phyloP scores from a whole-genome alignment of 1,140 invertebrate genomes.

The Diuraphis noxia region DNA sequence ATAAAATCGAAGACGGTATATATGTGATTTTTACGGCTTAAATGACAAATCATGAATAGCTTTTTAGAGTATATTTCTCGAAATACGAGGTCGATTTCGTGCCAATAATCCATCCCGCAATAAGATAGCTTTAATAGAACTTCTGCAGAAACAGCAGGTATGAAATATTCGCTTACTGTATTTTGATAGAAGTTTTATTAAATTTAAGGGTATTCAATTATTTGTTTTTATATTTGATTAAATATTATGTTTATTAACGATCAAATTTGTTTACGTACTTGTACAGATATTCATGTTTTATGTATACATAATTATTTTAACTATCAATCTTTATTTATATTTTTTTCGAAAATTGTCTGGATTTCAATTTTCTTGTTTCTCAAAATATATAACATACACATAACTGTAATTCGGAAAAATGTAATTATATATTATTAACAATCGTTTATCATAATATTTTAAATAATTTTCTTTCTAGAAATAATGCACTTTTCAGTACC shows the following conservation, averaged over 20 bases:
- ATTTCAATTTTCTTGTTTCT: background rate
- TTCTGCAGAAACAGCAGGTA: background rate
- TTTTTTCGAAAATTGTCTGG: background rate
- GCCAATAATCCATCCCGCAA: background rate
- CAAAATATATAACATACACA: background rate
- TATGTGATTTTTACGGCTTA: conserved; percentile 38
- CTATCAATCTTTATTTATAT: too few relatives aligned
- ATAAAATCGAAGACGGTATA: background rate
- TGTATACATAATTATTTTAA: background rate
- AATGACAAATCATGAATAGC: conserved; percentile 19
- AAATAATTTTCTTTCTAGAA: background rate
- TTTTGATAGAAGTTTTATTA: background rate
- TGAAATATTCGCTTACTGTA: background rate
- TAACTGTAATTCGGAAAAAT: background rate
- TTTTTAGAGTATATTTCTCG: background rate
- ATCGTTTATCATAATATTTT: background rate
- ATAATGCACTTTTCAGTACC: background rate
- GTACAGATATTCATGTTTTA: background rate
- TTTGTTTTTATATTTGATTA: background rate
- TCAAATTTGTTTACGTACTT: background rate
- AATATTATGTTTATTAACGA: background rate
- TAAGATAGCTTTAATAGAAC: background rate
- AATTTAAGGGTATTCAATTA: background rate
- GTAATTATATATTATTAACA: too few relatives aligned
- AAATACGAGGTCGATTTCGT: background rate